Evolutionary conservation across 2,113 vertebrate genomes (phyloP).

Genomic region (Ranitomeya variabilis): DNA sequence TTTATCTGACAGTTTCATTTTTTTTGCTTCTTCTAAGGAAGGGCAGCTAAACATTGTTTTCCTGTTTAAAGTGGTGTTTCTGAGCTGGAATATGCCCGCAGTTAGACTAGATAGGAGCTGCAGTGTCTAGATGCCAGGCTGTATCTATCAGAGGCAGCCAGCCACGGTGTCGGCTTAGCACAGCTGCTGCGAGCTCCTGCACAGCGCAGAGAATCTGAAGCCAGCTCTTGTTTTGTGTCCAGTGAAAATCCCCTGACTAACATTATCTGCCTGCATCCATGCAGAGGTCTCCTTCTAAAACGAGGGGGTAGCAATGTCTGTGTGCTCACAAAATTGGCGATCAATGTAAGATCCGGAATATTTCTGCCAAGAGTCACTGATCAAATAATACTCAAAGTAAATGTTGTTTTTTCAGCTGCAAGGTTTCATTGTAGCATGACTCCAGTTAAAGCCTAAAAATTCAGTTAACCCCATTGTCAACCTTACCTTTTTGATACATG

Average conservation of each 20-base stretch:
- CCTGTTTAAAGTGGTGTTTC: conserved; percentile 29
- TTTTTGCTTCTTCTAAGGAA: not conserved
- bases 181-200: not conserved
- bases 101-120: conserved; percentile 60
- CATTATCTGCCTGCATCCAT: conserved; percentile 32
- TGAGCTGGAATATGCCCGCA: conserved; percentile 56
- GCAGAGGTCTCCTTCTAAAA: not conserved
- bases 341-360: not conserved
- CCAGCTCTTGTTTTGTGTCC: conserved; percentile 24
- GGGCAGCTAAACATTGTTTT: not conserved
- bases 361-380: not conserved
- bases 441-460: no score
- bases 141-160: conserved; percentile 61
- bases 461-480: not conserved
- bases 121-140: conserved; percentile 61
- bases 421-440: no score
- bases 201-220: conserved; percentile 4
- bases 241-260: conserved; percentile 1
- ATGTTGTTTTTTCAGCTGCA: not conserved
- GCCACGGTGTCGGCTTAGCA: conserved; percentile 13
- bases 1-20: no score
- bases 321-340: not conserved
- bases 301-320: not conserved
- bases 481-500: no score
- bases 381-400: not conserved